phyloP scores from a whole-genome alignment of 1,140 invertebrate species.

The Pollicipes pollicipes region DNA sequence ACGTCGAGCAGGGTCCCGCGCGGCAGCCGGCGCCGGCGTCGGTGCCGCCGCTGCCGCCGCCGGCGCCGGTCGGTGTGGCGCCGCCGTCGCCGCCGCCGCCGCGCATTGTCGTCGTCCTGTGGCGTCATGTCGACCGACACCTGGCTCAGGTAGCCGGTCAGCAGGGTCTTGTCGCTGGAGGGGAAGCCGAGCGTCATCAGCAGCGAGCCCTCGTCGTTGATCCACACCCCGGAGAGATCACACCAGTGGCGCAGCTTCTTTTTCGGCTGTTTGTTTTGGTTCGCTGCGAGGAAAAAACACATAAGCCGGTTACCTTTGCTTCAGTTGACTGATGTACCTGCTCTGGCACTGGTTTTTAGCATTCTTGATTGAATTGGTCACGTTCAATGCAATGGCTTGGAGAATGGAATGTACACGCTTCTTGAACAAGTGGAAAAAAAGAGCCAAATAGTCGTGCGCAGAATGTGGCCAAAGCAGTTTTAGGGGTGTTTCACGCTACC shows the following conservation, averaged over 20 bases:
- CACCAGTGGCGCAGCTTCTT: conserved; percentile 1
- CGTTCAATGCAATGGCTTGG: no score
- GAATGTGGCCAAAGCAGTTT: no score
- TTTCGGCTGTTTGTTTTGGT: neutral
- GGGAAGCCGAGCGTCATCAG: conserved; percentile 3
- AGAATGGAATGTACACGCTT: no score
- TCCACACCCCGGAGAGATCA: conserved; percentile 1
- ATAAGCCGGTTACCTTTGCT: no score
- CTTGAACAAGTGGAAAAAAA: no score
- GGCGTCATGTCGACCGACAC: conserved; percentile 3
- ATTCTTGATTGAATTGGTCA: no score
- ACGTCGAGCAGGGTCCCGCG: neutral
- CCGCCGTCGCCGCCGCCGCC: neutral
- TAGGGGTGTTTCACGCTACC: no score
- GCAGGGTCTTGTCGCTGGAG: neutral
- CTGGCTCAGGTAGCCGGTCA: conserved; percentile 2
- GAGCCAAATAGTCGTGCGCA: no score
- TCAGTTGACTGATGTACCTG: no score
- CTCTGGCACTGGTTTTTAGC: no score
- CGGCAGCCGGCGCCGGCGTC: neutral
- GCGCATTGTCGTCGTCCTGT: neutral
- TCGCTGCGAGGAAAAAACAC: no score
- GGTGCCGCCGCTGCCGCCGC: neutral
- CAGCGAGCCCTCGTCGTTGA: neutral
- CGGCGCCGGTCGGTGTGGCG: neutral